These are phyloP conservation scores for Porites divaricata DNA, from an alignment of 92 coral and sea anemone species.

Conservation along the genomic window DNA sequence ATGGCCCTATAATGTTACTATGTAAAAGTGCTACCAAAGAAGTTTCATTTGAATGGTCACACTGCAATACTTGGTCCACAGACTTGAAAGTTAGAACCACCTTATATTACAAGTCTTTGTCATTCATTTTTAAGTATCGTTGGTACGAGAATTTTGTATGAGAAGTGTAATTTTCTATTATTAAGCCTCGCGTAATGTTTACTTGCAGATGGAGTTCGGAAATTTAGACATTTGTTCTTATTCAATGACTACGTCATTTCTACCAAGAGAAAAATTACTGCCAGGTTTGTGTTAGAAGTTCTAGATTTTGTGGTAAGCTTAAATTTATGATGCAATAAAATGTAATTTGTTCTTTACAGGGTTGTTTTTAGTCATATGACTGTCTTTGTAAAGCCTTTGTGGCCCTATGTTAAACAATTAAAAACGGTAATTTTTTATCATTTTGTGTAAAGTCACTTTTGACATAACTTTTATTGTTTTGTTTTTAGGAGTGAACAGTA, in stretches of 20 bases:
- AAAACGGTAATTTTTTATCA: background rate
- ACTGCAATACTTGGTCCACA: too few species aligned
- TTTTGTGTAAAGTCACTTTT: too few species aligned
- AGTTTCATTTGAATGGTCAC: too few species aligned
- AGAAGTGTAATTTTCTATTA: background rate
- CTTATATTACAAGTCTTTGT: too few species aligned
- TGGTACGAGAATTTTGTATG: background rate
- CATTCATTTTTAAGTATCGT: too few species aligned
- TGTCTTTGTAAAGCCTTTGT: background rate
- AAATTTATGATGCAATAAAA: too few species aligned
- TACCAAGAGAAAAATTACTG: conserved; percentile 86
- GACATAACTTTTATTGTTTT: background rate
- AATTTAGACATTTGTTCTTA: conserved; percentile 91
- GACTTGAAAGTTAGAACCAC: too few species aligned
- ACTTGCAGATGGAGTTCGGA: conserved; percentile 90
- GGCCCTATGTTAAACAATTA: background rate
- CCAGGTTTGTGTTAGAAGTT: conserved; percentile 66
- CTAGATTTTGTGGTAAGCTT: background rate
- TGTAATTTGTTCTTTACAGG: background rate
- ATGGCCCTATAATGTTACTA: too few species aligned
- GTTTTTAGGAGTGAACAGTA: conserved; percentile 81
- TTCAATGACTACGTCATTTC: conserved; percentile 91
- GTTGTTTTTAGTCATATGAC: background rate
- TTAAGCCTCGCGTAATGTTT: background rate
- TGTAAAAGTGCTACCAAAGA: too few species aligned